Percentiles rank a stretch among this genome's conserved stretches.
phyloP scores from a whole-genome alignment of 2,113 vertebrate genomes.

The Gavia stellata region DNA sequence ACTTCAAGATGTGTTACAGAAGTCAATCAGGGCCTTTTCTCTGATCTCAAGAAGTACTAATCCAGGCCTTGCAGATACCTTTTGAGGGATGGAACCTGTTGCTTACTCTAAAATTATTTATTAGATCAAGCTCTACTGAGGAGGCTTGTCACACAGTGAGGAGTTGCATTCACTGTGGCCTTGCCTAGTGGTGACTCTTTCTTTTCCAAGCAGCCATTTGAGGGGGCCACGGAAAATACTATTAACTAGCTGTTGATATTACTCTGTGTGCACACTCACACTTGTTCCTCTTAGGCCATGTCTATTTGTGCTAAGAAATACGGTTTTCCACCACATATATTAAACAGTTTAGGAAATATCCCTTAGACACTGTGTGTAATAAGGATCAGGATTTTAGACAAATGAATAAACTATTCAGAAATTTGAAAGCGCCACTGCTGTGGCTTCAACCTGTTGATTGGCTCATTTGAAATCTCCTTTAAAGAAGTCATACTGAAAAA shows the following conservation, averaged over 20 bases:
- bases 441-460: background rate
- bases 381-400: background rate
- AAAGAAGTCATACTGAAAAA: background rate
- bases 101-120: background rate
- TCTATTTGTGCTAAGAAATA: background rate
- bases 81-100: background rate
- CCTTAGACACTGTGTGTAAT: background rate
- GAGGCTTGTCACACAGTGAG: background rate
- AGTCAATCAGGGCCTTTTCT: background rate
- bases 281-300: background rate
- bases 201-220: background rate
- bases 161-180: background rate
- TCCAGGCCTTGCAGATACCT: background rate
- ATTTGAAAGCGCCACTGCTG: background rate
- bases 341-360: background rate
- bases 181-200: background rate
- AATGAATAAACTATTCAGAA: background rate
- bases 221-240: background rate
- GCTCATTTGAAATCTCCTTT: background rate
- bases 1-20: background rate
- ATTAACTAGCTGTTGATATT: background rate
- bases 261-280: accelerated
- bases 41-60: background rate
- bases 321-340: accelerated
- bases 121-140: background rate